Conservation (phyloP, 2,113 vertebrate genomes). For the Callipepla squamata region DNA sequence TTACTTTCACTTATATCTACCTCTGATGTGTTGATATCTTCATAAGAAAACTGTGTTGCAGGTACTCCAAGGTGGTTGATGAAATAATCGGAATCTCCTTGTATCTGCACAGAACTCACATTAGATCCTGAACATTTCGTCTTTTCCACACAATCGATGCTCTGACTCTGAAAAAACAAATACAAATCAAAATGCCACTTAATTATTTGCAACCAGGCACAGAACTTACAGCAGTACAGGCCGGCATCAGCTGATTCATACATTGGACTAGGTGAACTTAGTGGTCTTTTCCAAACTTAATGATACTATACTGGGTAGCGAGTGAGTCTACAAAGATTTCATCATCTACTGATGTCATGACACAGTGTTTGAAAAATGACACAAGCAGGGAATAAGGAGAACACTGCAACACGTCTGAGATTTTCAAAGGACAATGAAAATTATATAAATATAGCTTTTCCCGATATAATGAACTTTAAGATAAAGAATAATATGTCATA, state of each 20-base stretch:
- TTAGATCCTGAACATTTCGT: conserved; percentile 80
- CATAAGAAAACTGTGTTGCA: conserved; percentile 86
- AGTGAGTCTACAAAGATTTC: not conserved
- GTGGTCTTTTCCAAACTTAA: too few relatives aligned
- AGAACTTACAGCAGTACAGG: not conserved
- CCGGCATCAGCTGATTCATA: not conserved
- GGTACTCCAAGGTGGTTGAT: conserved; percentile 91
- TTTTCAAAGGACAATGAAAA: not conserved
- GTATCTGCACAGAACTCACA: conserved; percentile 87
- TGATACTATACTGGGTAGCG: not conserved
- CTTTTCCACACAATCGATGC: conserved; percentile 81
- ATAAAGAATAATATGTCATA: not conserved
- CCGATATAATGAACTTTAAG: not conserved
- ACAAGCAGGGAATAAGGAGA: not conserved
- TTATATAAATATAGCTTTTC: not conserved
- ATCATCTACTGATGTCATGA: not conserved
- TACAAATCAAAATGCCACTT: conserved; percentile 20
- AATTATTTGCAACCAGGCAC: not conserved
- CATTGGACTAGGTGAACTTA: too few relatives aligned
- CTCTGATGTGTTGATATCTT: conserved; percentile 81
- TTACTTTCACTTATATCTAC: conserved; percentile 68
- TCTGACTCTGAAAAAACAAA: conserved; percentile 83
- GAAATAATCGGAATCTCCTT: conserved; percentile 89
- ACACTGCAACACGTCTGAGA: not conserved
- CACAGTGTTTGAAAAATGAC: not conserved